Conservation (phyloP, 1,140 invertebrate species). For the Hylaeus anthracinus region DNA sequence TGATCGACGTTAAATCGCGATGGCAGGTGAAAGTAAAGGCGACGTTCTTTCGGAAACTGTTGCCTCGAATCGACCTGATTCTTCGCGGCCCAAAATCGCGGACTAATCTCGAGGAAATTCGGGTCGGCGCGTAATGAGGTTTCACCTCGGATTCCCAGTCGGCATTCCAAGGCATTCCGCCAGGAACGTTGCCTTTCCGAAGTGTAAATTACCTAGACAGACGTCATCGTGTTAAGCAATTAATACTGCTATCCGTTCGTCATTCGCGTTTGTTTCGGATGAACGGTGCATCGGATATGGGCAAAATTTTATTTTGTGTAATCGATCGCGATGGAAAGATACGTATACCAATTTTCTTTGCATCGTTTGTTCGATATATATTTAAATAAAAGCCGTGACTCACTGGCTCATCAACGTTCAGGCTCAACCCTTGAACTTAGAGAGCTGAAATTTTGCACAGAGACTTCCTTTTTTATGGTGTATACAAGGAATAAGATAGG, state of each 20-base stretch:
- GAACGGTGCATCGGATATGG: no score
- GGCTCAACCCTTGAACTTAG: no score
- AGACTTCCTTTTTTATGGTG: no score
- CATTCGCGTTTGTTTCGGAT: neutral
- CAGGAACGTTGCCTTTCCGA: slow-evolving; percentile 36
- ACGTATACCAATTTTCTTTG: no score
- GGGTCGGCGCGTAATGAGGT: slow-evolving; percentile 33
- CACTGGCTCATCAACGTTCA: no score
- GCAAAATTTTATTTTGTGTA: no score
- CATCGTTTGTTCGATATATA: no score
- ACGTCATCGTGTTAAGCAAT: slow-evolving; percentile 15
- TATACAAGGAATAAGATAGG: no score
- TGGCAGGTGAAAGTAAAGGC: neutral
- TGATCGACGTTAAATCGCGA: neutral
- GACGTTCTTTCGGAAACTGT: neutral
- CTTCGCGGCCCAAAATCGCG: neutral
- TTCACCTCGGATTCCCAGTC: slow-evolving; percentile 31
- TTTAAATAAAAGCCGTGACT: no score
- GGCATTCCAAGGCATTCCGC: slow-evolving; percentile 39
- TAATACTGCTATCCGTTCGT: neutral
- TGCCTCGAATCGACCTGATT: neutral
- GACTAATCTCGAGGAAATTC: slow-evolving; percentile 31
- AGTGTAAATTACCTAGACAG: slow-evolving; percentile 20
- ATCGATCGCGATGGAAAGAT: no score
- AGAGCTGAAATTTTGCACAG: no score